phyloP scores from a whole-genome alignment of 1,140 invertebrate species.

The Brachionus koreanus region DNA sequence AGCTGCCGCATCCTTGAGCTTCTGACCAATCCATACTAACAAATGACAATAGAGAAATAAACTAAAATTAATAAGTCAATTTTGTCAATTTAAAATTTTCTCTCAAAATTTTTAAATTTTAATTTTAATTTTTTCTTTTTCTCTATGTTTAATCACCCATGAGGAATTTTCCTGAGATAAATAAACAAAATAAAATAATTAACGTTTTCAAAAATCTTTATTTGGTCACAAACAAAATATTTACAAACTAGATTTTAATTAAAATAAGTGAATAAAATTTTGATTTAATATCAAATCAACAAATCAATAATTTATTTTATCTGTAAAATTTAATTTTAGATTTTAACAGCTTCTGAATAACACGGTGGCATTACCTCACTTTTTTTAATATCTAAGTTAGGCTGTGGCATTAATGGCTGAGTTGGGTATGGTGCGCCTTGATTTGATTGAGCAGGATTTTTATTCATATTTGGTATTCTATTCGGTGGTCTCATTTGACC shows the following conservation, averaged over 20 bases:
- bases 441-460: background rate
- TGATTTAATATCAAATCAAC: background rate
- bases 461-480: background rate
- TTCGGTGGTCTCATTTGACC: background rate
- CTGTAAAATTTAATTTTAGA: background rate
- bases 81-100: too few species aligned
- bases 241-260: background rate
- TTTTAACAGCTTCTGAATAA: slow-evolving; percentile 26
- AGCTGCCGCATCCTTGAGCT: too few species aligned
- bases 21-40: too few species aligned
- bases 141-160: too few species aligned
- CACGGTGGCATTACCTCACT: background rate
- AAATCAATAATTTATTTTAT: background rate
- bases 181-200: background rate
- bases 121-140: too few species aligned
- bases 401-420: background rate
- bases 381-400: background rate
- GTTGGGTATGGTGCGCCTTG: slow-evolving; percentile 11
- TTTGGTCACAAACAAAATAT: background rate
- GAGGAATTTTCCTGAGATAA: too few species aligned
- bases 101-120: too few species aligned
- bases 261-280: background rate
- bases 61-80: too few species aligned
- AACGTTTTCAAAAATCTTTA: background rate
- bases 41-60: too few species aligned